Evolutionary conservation across 2,797 vertebrate species (phyloP), one percentile per base, ranked within the genome.

Genomic region (Tolypeutes matacus): DNA sequence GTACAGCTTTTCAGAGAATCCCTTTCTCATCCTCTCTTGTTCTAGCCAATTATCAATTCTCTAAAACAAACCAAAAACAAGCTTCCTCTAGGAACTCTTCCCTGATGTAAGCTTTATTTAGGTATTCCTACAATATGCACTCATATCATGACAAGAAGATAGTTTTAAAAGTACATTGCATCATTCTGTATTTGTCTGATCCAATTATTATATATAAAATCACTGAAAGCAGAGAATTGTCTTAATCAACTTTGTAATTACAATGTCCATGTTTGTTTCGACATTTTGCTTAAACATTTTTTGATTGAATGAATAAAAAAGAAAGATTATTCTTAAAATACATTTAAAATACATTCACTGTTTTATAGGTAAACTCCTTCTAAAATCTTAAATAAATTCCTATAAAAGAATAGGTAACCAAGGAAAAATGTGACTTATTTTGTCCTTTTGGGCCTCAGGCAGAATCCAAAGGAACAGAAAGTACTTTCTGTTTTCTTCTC

Each of bases 361-460:
- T n/a, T n/a, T n/a, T n/a, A n/a, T n/a, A n/a, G n/a, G n/a, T n/a
- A n/a, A n/a, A n/a, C n/a, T n/a, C n/a, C n/a, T n/a, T n/a, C n/a
- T n/a, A n/a, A n/a, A n/a, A n/a, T n/a, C n/a, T n/a, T n/a, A n/a
- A n/a, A n/a, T n/a, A n/a, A n/a, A n/a, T n/a, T n/a, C n/a, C n/a
- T n/a, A n/a, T n/a, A n/a, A n/a, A n/a, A n/a, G n/a, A n/a, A n/a
- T n/a, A n/a, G n/a, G n/a, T n/a, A n/a, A n/a, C n/a, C n/a, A n/a
- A n/a, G n/a, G n/a, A n/a, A n/a, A n/a, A n/a, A n/a, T n/a, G n/a
- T n/a, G n/a, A n/a, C n/a, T n/a, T n/a, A n/a, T n/a, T 97, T 97
- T 87, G 42, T 95, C 8, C 89, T 97, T n/a, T 29, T 94, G 51
- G 95, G n/a, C n/a, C n/a, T n/a, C n/a, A n/a, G n/a, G n/a, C n/a